Conservation (phyloP, 2,888 invertebrate genomes). For the Malthinus seriepunctatus region DNA sequence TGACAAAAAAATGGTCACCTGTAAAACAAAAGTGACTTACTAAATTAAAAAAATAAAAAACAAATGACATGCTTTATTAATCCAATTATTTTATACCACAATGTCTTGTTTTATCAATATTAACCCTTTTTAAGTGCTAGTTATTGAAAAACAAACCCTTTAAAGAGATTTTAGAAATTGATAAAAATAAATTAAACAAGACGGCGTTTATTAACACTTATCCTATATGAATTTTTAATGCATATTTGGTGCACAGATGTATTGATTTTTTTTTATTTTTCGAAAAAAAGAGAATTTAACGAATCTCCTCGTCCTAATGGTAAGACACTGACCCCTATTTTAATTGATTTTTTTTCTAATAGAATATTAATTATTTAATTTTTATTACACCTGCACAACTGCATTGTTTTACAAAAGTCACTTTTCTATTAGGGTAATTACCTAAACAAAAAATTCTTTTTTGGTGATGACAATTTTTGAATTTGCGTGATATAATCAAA, state of each 20-base stretch:
- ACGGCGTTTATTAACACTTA: slow-evolving; percentile 27
- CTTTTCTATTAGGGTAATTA: background rate
- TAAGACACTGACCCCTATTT: slow-evolving; percentile 22
- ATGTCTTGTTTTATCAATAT: slow-evolving; percentile 33
- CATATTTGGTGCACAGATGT: slow-evolving; percentile 31
- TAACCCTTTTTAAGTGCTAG: slow-evolving; percentile 26
- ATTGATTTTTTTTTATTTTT: slow-evolving; percentile 26
- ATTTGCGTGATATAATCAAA: too few species aligned
- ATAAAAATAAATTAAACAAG: slow-evolving; percentile 22
- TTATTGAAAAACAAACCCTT: background rate
- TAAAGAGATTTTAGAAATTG: background rate
- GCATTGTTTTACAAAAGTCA: slow-evolving; percentile 9
- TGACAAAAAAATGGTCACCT: slow-evolving; percentile 38
- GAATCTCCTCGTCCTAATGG: slow-evolving; percentile 25
- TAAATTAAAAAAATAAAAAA: slow-evolving; percentile 30
- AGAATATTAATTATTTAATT: slow-evolving; percentile 8
- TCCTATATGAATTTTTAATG: slow-evolving; percentile 30
- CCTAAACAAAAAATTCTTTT: background rate
- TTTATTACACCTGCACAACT: slow-evolving; percentile 16
- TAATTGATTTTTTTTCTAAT: slow-evolving; percentile 25
- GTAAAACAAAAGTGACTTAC: slow-evolving; percentile 31
- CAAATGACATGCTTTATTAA: slow-evolving; percentile 40
- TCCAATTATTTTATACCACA: slow-evolving; percentile 35
- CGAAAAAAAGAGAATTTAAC: slow-evolving; percentile 20
- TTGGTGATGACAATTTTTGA: too few species aligned